Evolutionary conservation across 2,797 vertebrate genomes (phyloP), one percentile per base, ranked within the genome.

Genomic region (Xyrichtys novacula): DNA sequence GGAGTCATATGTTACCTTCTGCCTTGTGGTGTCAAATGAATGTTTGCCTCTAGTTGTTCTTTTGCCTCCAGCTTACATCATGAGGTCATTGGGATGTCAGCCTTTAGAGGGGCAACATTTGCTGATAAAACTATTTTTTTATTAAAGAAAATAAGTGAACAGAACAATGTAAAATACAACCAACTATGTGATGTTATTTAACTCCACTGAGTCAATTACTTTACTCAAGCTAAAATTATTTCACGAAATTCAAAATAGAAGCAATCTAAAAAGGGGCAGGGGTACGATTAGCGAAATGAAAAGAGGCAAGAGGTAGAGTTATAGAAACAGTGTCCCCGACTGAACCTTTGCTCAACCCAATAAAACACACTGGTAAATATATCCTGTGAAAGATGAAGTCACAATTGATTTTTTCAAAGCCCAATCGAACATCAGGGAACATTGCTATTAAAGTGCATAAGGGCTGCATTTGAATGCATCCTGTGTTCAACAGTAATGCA

Each of bases 281-380:
- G 28, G 26, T 34, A 48, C 36, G 29, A 56, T 40, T 65, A 23
- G 34, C n/a, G n/a, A n/a, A n/a, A 78, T 64, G 42, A 26, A 31
- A 23, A 29, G 34, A 56, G 25, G 38, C 16, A 32, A 22, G 12
- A 55, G 6, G 17, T 17, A 67, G 26, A 56, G 32, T 48, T 58
- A 64, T 43, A 60, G 17, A 65, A 61, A 42, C 25, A 39, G 23
- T 32, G n/a, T 43, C 19, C 50, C 17, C 31, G 19, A 48, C 40
- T 70, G 14, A 49, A 74, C 23, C 36, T 36, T 52, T 47, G 6
- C 49, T 43, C 3, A 65, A 4, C 39, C 28, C 7, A 50, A 23
- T 59, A 50, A 74, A 78, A 20, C 20, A 47, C 53, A 74, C 60
- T 9, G 20, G 7, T 19, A 60, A 53, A 61, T 53, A 60, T 61